Evolutionary conservation across 1,140 invertebrate species (phyloP), one percentile per base, ranked within the genome.

Genomic region (Steinernema khuongi): DNA sequence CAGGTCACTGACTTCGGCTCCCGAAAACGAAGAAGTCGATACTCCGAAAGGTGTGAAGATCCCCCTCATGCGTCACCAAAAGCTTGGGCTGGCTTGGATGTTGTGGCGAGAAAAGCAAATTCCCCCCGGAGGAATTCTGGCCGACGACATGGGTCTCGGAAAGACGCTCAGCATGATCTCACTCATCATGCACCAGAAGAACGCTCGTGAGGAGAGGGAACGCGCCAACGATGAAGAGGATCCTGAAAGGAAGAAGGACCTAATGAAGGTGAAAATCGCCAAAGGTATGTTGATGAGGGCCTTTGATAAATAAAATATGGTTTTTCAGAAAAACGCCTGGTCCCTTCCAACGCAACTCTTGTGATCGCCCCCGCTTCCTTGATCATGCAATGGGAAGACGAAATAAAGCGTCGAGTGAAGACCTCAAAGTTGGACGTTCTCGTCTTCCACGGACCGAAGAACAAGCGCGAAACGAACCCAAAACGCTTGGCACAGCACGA

Each of bases 81-180:
- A 90, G 79, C 90, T 92, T 80, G 94, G 92, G 0, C 86, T 97
- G 0, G 89, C 91, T 14, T 97, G 94, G 94, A 86, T 97, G 70
- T 74, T 89, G 0, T 97, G 93, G 93, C 87, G 94, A 66, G 94
- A 97, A 86, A 87, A 87, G 2, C 91, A 94, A 85, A 88, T 89
- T 76, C 93, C 94, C 0, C 82, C 89, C 43, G 94, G 93, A 7
- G 94, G 93, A 71, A 88, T 88, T 77, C 77, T 88, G 22, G 87
- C 93, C 69, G 94, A 96, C 88, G 94, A 96, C 84, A 97, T 97
- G 94, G 94, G 94, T 31, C 82, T 89, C 0, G 93, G 93, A 0
- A 96, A 97, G 86, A 97, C 94, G 0, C 85, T 97, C 1, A 93
- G 92, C 0, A 94, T 95, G 91, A 93, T 97, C 74, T 90, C 93